Percentiles rank a stretch among this genome's conserved stretches.
phyloP scores from a whole-genome alignment of 2,888 invertebrate genomes.

The Hirtodrosophila confusa region DNA sequence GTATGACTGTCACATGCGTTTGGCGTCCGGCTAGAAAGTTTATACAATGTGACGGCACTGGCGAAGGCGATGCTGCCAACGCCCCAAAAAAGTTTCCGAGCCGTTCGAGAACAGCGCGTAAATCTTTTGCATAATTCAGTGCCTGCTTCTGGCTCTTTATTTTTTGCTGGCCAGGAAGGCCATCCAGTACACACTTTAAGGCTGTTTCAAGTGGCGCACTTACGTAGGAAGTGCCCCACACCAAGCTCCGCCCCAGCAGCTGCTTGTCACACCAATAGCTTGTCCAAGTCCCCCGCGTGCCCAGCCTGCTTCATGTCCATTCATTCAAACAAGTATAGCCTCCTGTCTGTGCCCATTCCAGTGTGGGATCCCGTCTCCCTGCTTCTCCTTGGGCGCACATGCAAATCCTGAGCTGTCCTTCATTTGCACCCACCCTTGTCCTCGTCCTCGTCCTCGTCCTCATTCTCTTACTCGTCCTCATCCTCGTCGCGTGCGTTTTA shows the following conservation, averaged over 20 bases:
- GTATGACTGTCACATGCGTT: slow-evolving; percentile 72
- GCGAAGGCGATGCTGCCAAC: slow-evolving; percentile 36
- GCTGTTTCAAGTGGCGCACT: slow-evolving; percentile 71
- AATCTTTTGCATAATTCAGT: slow-evolving; percentile 81
- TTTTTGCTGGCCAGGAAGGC: slow-evolving; percentile 6
- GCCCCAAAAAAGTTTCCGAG: slow-evolving; percentile 63
- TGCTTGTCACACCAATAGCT: slow-evolving; percentile 72
- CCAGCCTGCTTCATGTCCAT: slow-evolving; percentile 48
- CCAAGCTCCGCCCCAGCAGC: slow-evolving; percentile 27
- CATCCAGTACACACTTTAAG: slow-evolving; percentile 52
- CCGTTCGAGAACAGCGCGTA: slow-evolving; percentile 64
- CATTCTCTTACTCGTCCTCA: slow-evolving; percentile 15
- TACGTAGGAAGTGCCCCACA: slow-evolving; percentile 38
- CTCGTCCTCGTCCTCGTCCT: slow-evolving; percentile 33
- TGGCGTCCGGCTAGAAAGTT: slow-evolving; percentile 63
- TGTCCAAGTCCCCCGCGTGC: slow-evolving; percentile 41
- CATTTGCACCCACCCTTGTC: slow-evolving; percentile 72
- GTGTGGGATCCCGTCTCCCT: slow-evolving; percentile 19
- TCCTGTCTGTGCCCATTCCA: slow-evolving; percentile 66
- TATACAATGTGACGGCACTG: slow-evolving; percentile 49
- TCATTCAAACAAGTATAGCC: slow-evolving; percentile 48
- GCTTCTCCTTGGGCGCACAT: slow-evolving; percentile 42
- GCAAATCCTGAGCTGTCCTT: slow-evolving; percentile 68
- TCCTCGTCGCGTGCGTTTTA: slow-evolving; percentile 67
- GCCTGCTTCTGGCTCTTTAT: slow-evolving; percentile 52